phyloP scores from a whole-genome alignment of 2,797 vertebrate genomes.

The Fratercula arctica region DNA sequence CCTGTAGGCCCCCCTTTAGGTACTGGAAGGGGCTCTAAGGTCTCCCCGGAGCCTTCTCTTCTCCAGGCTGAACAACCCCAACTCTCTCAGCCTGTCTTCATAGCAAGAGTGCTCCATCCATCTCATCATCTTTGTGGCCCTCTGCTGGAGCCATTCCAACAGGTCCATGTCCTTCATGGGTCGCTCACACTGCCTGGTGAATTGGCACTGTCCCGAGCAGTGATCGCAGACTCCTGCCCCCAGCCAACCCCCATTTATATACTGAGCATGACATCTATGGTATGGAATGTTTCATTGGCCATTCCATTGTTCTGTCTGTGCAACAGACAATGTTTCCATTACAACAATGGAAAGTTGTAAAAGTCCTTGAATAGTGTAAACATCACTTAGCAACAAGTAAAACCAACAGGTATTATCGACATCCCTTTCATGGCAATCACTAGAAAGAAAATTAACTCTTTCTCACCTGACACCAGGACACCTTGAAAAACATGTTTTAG shows the following conservation, averaged over 20 bases:
- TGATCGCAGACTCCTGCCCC: background rate
- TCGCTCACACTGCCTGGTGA: background rate
- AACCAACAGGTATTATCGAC: background rate
- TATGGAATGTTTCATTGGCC: background rate
- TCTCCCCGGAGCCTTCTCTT: too few species aligned
- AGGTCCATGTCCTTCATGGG: background rate
- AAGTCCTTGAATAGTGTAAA: background rate
- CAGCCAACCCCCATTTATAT: background rate
- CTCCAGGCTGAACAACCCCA: too few species aligned
- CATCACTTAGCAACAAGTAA: background rate
- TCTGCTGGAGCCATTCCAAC: too few species aligned
- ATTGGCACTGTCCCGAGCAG: background rate
- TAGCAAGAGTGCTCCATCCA: too few species aligned
- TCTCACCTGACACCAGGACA: background rate
- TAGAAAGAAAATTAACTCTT: background rate
- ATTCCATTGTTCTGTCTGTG: background rate
- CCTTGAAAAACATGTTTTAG: background rate
- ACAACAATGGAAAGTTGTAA: background rate
- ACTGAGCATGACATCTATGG: background rate
- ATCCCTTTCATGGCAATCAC: background rate
- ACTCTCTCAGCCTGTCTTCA: too few species aligned
- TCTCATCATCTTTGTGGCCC: too few species aligned
- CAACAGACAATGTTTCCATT: too few species aligned
- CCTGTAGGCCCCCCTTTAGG: too few species aligned
- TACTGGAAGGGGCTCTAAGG: too few species aligned